Conservation (phyloP, 2,888 invertebrate species). For the Amblyjoppa proteus region DNA sequence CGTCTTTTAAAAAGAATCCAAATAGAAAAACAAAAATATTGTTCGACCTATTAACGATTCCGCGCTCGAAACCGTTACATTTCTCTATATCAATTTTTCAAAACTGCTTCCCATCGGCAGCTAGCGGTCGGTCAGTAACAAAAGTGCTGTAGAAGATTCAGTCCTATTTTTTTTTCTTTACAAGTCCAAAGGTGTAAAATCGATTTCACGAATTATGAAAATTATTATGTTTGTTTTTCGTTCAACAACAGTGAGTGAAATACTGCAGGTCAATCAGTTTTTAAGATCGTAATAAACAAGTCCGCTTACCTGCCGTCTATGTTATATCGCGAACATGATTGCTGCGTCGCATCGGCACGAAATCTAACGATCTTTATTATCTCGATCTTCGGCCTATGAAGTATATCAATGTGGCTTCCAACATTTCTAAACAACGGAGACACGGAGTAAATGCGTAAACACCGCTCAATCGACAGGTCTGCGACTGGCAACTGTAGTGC, state of each 20-base stretch:
- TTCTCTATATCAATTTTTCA: too few relatives aligned
- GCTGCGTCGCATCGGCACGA: not conserved
- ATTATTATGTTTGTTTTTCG: not conserved
- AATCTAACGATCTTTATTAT: not conserved
- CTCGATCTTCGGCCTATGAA: not conserved
- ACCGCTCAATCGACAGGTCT: too few relatives aligned
- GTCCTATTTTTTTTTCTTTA: not conserved
- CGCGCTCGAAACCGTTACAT: too few relatives aligned
- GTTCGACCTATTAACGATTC: too few relatives aligned
- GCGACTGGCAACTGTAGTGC: too few relatives aligned
- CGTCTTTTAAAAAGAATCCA: too few relatives aligned
- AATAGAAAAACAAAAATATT: too few relatives aligned
- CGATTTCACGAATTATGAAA: not conserved
- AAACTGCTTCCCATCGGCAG: too few relatives aligned
- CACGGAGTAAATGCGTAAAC: not conserved
- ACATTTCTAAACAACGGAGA: constrained; percentile 44
- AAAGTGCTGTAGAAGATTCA: not conserved
- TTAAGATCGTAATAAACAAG: not conserved
- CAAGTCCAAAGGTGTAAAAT: not conserved
- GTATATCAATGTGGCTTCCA: constrained; percentile 28
- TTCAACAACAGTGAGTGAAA: not conserved
- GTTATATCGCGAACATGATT: not conserved
- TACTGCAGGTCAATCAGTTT: not conserved
- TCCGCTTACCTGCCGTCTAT: not conserved
- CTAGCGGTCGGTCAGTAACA: not conserved